Conservation (phyloP, 2,888 invertebrate genomes). For the Thecocarcelia acutangulata region DNA sequence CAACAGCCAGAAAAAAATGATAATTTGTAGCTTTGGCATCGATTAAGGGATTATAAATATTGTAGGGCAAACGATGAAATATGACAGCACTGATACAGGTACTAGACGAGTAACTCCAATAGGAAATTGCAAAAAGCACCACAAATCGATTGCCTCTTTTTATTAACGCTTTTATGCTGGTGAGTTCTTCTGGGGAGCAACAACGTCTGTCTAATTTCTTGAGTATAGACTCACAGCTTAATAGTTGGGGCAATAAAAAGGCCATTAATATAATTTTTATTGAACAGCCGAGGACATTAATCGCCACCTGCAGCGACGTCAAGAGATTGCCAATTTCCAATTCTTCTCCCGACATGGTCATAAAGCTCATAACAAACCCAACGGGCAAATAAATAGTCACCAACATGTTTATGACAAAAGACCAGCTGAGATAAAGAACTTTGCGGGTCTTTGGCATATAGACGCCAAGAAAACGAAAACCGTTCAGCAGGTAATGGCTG, state of each 20-base stretch:
- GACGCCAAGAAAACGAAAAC: constrained; percentile 70
- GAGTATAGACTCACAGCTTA: constrained; percentile 62
- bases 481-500: constrained; percentile 58
- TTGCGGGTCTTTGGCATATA: constrained; percentile 62
- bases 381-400: constrained; percentile 68
- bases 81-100: constrained; percentile 68
- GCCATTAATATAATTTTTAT: constrained; percentile 70
- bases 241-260: constrained; percentile 66
- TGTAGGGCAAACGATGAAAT: constrained; percentile 70
- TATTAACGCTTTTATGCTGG: constrained; percentile 50
- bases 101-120: constrained; percentile 70
- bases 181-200: constrained; percentile 51
- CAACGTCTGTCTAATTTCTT: constrained; percentile 70
- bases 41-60: constrained; percentile 70
- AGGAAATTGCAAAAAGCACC: constrained; percentile 66
- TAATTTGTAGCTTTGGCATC: constrained; percentile 64
- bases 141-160: constrained; percentile 69
- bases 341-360: constrained; percentile 50
- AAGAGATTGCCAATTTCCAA: constrained; percentile 69
- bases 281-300: constrained; percentile 71
- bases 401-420: constrained; percentile 58
- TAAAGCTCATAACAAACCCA: constrained; percentile 67
- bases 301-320: constrained; percentile 69
- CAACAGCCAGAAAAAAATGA: constrained; percentile 64
- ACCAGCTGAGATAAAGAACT: constrained; percentile 59